Evolutionary conservation across 2,113 vertebrate genomes (phyloP).

Genomic region (Paralichthys olivaceus): DNA sequence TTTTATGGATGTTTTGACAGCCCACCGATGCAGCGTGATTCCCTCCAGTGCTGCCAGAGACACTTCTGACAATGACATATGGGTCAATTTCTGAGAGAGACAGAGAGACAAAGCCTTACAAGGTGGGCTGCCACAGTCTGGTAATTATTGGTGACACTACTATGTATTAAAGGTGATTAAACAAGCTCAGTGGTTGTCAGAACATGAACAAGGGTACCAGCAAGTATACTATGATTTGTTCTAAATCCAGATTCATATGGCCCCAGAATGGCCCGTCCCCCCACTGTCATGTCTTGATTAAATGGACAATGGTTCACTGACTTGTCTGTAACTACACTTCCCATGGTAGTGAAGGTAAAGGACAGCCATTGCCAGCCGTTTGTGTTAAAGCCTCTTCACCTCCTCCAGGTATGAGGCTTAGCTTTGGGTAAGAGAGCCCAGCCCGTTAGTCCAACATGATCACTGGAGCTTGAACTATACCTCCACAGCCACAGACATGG

Average conservation of each 20-base stretch:
- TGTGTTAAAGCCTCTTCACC: constrained; percentile 1
- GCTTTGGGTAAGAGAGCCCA: neutral
- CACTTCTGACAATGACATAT: neutral
- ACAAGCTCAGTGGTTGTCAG: too few relatives aligned
- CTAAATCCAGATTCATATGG: neutral
- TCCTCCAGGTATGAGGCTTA: constrained; percentile 16
- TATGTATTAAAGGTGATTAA: neutral
- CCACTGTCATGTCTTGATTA: neutral
- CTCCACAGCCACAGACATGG: neutral
- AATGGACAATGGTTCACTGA: neutral
- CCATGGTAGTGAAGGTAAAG: neutral
- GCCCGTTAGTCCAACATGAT: neutral
- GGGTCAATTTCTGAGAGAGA: neutral
- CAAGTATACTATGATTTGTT: neutral
- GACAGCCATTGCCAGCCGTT: neutral
- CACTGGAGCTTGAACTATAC: neutral
- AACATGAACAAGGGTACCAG: too few relatives aligned
- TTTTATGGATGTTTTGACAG: neutral
- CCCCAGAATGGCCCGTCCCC: neutral
- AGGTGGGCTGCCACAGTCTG: neutral
- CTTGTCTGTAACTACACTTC: neutral
- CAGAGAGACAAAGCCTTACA: neutral
- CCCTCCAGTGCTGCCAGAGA: neutral
- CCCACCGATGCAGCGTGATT: neutral
- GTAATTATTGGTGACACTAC: neutral